Evolutionary conservation across 2,888 invertebrate genomes (phyloP), one percentile per base, ranked within the genome.

Genomic region (Bimastos eiseni): DNA sequence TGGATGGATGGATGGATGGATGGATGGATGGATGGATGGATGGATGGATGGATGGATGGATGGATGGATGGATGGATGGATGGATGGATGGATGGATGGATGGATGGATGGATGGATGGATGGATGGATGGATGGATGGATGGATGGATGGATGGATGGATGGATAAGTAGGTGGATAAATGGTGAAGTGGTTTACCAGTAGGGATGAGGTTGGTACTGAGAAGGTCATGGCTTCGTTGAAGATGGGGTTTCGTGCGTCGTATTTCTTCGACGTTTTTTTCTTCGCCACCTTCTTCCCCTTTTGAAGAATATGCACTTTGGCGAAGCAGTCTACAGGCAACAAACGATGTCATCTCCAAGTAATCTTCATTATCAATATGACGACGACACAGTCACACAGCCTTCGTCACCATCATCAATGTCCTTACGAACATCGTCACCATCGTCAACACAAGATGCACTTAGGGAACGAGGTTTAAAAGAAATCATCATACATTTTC

Each of bases 171-270:
- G n/a, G 21, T 6, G 8, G 38, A 38, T 38, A 13, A 17, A 13
- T 41, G 41, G 41, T 41, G 17, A 41, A 13, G 5, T 6, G 44
- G 15, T 19, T 3, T 94, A 97, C 97, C 95, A 96, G 96, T 93
- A 97, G 95, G 90, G 96, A 96, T 93, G 97, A 96, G 34, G 97
- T 96, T 92, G 97, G 97, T 91, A 97, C 97, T 93, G 96, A 97
- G 95, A 97, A 97, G 93, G 97, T 97, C 96, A 97, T 97, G 34
- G 97, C 97, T 95, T 97, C 97, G 94, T 97, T 97, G 95, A 97
- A 97, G 92, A 97, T 97, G 0, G 97, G 97, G 94, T 97, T 96
- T 90, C 96, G 96, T 93, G 97, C 97, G 83, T 96, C 96, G 92
- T 96, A 96, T 94, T 97, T 97, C 30, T 96, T 96, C 33, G 97